Base-by-base conservation (phyloP, 37 sponge, comb jelly and placozoan species). In the Haliclona indistincta region DNA sequence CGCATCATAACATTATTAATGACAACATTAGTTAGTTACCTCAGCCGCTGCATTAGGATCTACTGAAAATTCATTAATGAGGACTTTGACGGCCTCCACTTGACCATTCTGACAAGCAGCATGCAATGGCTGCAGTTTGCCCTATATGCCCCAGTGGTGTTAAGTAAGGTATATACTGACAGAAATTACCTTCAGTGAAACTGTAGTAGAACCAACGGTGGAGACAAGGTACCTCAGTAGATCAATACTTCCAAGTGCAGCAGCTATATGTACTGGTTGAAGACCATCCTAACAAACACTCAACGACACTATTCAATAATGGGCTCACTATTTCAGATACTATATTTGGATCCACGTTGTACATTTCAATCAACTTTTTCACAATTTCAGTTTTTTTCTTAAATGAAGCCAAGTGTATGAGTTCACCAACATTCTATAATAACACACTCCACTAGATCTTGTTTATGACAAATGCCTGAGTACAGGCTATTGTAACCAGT, bases 241-340 rank as follows among this genome's bases (percentile, higher is more conserved):
- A 51, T 70, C 53, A 70, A 29, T 47, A 45, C 22, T n/a, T 10
- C 71, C 71, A 39, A 45, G 5, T 25, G 22, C 11, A 26, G 71
- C 71, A 43, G 71, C 71, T 11, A 70, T 47, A 29, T 70, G 71
- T 20, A 70, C 33, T 30, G 71, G 71, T 23, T 70, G 71, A 8
- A 70, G 26, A 13, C 29, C 53, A 23, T 8, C 71, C 71, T 70
- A 15, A 29, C 22, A 47, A 47, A 47, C 10, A 37, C 29, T 38
- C n/a, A 32, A 20, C 20, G 32, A 20, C 68, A 66, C 10, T 6
- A 32, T 32, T 23, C 8, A 7, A 66, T 37, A 17, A 47, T 47
- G 49, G 13, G 13, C 17, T 7, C 8, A 66, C 8, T 33, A 35
- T 19, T 19, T 66, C 20, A 33, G 13, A 28, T 19, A 35, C 35